Evolutionary conservation across 2,113 vertebrate genomes (phyloP), one percentile per base, ranked within the genome.

Genomic region (Heteronetta atricapilla): DNA sequence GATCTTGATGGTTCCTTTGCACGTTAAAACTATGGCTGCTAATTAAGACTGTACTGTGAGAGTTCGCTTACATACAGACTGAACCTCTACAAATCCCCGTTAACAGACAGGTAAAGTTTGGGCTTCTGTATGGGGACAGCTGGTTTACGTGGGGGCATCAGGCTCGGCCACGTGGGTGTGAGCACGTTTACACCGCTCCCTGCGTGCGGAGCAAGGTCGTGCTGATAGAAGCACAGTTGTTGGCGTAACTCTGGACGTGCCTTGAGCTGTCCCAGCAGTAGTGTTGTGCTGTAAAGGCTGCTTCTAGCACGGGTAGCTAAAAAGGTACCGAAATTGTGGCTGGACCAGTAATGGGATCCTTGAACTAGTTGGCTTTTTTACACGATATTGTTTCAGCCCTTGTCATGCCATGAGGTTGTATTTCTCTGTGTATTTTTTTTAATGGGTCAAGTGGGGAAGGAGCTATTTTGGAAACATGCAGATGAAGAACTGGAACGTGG

Each of bases 81-180:
- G 44, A 72, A 75, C 36, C 38, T 78, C 52, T 82, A 11, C 72
- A 46, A 11, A 75, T 46, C n/a, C 48, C 38, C 18, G 3, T 29
- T 48, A 58, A 20, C 40, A 40, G 60, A 4, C 50, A 64, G 64
- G 12, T 34, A 4, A 25, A 75, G 62, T 46, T 58, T 40, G n/a
- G 44, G 22, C 10, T 36, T 42, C 29, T 38, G 34, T 33, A 12
- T 17, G 16, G 48, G 31, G 40, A 2, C 3, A 16, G 38, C 23
- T 79, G 11, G 18, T 23, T 62, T 1, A 2, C 31, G 13, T 62
- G 60, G 48, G 31, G 36, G 7, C 23, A 33, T 4, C 4, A 58
- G 77, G 21, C 59, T 77, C 26, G n/a, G 53, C 58, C 3, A 0
- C 8, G 38, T 31, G 1, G 3, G 3, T 50, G 10, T 2, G n/a